Evolutionary conservation across 64 coral and sea anemone genomes (phyloP), one percentile per base, ranked within the genome.

Genomic region (Platygyra sinensis): DNA sequence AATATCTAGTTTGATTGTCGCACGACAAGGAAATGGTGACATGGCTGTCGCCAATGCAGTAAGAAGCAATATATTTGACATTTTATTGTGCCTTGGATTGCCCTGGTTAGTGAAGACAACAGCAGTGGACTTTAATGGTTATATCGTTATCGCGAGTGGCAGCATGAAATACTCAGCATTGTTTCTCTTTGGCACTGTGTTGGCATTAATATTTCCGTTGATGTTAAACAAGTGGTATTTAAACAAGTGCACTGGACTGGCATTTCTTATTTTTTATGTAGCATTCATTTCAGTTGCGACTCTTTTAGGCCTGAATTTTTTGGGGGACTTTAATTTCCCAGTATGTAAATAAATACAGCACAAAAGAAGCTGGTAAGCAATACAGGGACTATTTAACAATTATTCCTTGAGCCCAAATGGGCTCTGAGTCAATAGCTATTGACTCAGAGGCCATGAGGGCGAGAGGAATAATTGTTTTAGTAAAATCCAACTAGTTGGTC

Each of bases 21-120:
- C 91, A 49, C 91, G 95, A 10, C 95, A 93, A 74, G 95, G 95
- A 80, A 87, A 96, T 49, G 95, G 91, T 17, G 91, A 96, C 22
- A 96, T 96, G 95, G 95, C 95, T 15, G 91, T 96, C 0, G 93
- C 95, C 4, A 96, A 96, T 77, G 90, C 87, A 2, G 61, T 96
- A 59, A 91, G 95, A 32, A 96, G 95, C 72, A 96, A 96, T 77
- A 57, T 96, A 38, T 96, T 96, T 91, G 95, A 96, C 64, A 83
- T 83, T 67, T 80, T 96, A 14, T 59, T 96, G 6, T 93, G 95
- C 77, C 67, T 96, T 51, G 95, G 95, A 29, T 62, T 96, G 17
- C 95, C 95, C 19, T 96, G 95, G 95, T 32, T 96, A 52, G 55
- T 93, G 0, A 96, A 88, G 74, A 96, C 91, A 10, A 90, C 88